Conservation (phyloP, 1,140 invertebrate genomes). For the Neomicropteryx cornuta region DNA sequence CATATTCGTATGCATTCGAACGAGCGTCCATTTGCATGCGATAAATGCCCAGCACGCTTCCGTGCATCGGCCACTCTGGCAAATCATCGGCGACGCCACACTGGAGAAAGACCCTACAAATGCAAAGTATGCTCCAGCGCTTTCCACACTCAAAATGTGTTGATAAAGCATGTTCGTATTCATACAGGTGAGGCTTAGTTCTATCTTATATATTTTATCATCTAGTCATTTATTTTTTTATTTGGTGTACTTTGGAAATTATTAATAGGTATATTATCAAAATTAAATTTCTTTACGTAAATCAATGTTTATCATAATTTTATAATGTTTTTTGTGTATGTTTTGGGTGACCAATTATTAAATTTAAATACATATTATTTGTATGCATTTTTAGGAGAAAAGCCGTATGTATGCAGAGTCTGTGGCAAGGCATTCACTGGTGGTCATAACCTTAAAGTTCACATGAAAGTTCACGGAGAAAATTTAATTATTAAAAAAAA, state of each 20-base stretch:
- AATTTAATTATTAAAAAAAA: constrained; percentile 20
- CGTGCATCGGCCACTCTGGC: constrained; percentile 10
- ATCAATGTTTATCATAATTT: background rate
- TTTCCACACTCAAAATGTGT: constrained; percentile 19
- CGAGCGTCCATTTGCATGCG: constrained; percentile 19
- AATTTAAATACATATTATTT: background rate
- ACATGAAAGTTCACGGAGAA: constrained; percentile 31
- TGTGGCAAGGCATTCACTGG: constrained; percentile 27
- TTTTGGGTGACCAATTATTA: background rate
- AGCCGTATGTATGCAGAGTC: constrained; percentile 26
- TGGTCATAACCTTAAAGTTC: constrained; percentile 27
- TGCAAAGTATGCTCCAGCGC: constrained; percentile 23
- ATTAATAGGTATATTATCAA: constrained; percentile 2
- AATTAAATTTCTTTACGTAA: background rate
- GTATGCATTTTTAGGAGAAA: constrained; percentile 23
- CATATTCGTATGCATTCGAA: constrained; percentile 21
- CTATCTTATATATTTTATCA: background rate
- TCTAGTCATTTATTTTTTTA: background rate
- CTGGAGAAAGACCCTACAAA: constrained; percentile 16
- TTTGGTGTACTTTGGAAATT: constrained; percentile 1
- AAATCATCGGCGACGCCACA: constrained; percentile 20
- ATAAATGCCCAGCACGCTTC: constrained; percentile 22
- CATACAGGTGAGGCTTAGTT: constrained; percentile 22
- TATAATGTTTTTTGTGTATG: background rate
- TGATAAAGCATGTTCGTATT: constrained; percentile 24